phyloP scores from a whole-genome alignment of 2,888 invertebrate genomes.

The Brachyptera putata region DNA sequence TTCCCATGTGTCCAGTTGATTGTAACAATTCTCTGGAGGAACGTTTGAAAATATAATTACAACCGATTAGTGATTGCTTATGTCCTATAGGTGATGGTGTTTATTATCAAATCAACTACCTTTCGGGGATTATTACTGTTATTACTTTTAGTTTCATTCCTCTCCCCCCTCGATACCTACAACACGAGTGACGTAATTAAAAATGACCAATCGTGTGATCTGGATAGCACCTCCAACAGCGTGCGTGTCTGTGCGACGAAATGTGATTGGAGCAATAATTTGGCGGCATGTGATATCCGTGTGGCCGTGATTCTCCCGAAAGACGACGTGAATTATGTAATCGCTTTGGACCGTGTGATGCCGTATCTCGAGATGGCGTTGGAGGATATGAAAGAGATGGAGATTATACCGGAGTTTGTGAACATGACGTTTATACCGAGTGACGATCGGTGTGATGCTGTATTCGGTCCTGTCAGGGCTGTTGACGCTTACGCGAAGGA shows the following conservation, averaged over 20 bases:
- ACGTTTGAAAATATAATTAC: too few relatives aligned
- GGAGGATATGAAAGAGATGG: conserved; percentile 48
- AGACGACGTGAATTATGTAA: conserved; percentile 42
- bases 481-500: conserved; percentile 66
- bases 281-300: conserved; percentile 53
- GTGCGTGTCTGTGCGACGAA: neutral
- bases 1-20: too few relatives aligned
- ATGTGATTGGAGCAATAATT: neutral
- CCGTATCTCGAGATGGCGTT: conserved; percentile 61
- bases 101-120: neutral
- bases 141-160: too few relatives aligned
- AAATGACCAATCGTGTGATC: conserved; percentile 6
- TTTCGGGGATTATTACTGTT: neutral
- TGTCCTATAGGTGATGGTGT: too few relatives aligned
- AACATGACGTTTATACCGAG: conserved; percentile 57
- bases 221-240: neutral
- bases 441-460: conserved; percentile 71
- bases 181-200: neutral
- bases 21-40: too few relatives aligned
- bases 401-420: conserved; percentile 56
- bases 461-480: conserved; percentile 63
- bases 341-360: conserved; percentile 43
- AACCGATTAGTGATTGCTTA: too few relatives aligned
- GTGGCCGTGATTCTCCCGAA: conserved; percentile 63
- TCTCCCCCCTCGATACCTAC: too few relatives aligned